Evolutionary conservation across 1,140 invertebrate species (phyloP).

Genomic region (Nasonia vitripennis): DNA sequence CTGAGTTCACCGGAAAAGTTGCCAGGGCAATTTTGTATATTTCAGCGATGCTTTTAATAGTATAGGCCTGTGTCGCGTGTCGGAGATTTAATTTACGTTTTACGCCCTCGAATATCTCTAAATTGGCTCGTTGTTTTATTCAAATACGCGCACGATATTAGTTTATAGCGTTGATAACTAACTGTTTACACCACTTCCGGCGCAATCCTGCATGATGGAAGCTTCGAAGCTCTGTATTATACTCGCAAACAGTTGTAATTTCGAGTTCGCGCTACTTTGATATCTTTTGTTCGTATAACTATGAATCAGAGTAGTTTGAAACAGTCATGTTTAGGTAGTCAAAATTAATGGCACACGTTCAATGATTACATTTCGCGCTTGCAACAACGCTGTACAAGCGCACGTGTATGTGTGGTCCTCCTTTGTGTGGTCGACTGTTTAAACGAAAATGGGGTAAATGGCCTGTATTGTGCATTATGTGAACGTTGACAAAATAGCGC

Average conservation of each 20-base stretch:
- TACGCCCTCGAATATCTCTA: too few species aligned
- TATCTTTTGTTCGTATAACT: neutral
- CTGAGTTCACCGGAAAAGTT: neutral
- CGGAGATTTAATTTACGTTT: too few species aligned
- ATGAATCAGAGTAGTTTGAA: neutral
- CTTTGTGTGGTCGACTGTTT: neutral
- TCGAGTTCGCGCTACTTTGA: neutral
- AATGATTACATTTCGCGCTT: neutral
- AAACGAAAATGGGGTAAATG: neutral
- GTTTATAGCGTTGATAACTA: too few species aligned
- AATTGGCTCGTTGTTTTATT: too few species aligned
- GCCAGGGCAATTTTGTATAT: neutral
- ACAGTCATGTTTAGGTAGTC: neutral
- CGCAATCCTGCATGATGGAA: too few species aligned
- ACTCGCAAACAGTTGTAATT: neutral
- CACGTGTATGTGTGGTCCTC: neutral
- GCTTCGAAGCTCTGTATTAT: too few species aligned
- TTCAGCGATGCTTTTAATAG: too few species aligned
- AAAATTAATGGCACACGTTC: neutral
- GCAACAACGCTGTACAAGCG: neutral
- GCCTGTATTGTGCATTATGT: neutral
- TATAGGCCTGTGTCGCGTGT: too few species aligned
- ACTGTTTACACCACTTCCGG: too few species aligned
- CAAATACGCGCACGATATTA: too few species aligned
- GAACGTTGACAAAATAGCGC: neutral